Evolutionary conservation across 2,113 vertebrate genomes (phyloP), one percentile per base, ranked within the genome.

Genomic region (Otis tarda): DNA sequence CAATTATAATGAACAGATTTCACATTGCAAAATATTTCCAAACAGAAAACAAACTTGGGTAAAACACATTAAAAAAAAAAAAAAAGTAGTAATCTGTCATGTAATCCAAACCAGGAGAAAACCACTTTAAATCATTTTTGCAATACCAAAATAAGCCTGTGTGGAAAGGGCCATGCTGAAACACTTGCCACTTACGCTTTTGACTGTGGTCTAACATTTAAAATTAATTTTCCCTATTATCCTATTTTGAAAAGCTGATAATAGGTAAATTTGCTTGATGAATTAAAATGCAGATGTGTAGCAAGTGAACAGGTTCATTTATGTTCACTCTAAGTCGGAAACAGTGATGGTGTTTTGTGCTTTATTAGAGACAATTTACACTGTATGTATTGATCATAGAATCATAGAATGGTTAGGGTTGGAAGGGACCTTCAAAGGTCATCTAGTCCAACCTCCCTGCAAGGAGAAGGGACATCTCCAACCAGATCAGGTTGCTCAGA

Each of bases 301-400:
- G 19, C 7, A 70, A 43, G 12, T 27, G 25, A 87, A 45, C 8
- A 45, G 13, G 5, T 65, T 88, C 12, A 20, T 19, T 53, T 27
- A 4, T 21, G 24, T 39, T 24, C 31, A 11, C 14, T 24, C 14
- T 12, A 39, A 69, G 8, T 45, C 15, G 10, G 49, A 85, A 28
- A 63, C 5, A 12, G 6, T 52, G 21, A 41, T 4, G 14, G 19
- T 30, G 20, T 43, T 71, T 65, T 0, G 0, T 74, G 9, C 1
- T 4, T 59, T 80, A 65, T 53, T 28, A 31, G 14, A 31, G 5
- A 43, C 9, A 45, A 49, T 7, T 35, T 49, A 14, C 16, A 33
- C 20, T 56, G 14, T 45, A 21, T 52, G 78, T 65, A 43, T 19
- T 68, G 50, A 49, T 41, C 47, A 47, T 47, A 47, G 47, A 47